A percentile compares a stretch with the other conserved stretches of the same genome.
Evolutionary conservation across 2,888 invertebrate genomes (phyloP).

Genomic region (Ichneumon xanthorius): DNA sequence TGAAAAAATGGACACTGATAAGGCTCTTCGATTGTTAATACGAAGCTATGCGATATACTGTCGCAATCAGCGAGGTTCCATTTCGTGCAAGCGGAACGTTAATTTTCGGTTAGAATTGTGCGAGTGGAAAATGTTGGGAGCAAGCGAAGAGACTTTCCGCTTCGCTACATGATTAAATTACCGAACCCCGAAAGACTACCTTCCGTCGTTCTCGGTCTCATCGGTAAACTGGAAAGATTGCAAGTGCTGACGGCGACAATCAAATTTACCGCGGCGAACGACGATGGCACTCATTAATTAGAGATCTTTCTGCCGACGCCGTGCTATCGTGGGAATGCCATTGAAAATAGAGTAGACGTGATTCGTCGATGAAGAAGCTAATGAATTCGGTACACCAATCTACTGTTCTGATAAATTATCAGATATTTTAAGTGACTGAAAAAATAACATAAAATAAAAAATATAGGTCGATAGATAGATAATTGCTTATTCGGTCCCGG

Average conservation of each 20-base stretch:
- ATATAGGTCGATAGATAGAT: neutral
- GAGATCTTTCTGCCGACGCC: conserved; percentile 31
- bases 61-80: conserved; percentile 42
- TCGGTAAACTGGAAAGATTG: conserved; percentile 52
- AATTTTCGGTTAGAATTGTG: conserved; percentile 31
- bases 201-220: conserved; percentile 30
- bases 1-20: neutral
- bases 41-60: neutral
- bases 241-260: conserved; percentile 65
- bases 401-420: neutral
- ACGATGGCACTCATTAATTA: conserved; percentile 55
- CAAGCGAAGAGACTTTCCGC: neutral
- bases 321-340: conserved; percentile 8
- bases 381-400: neutral
- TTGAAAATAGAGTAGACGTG: neutral
- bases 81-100: conserved; percentile 31
- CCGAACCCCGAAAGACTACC: conserved; percentile 6
- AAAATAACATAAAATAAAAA: neutral
- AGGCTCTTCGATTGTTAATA: neutral
- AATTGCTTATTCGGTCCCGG: neutral
- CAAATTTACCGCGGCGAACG: conserved; percentile 43
- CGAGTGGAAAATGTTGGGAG: neutral
- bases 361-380: conserved; percentile 3
- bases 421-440: neutral
- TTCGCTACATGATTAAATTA: conserved; percentile 1